Percentiles rank a stretch among this genome's conserved stretches.
Evolutionary conservation across 2,888 invertebrate genomes (phyloP).

Genomic region (Gastrophysa polygoni): DNA sequence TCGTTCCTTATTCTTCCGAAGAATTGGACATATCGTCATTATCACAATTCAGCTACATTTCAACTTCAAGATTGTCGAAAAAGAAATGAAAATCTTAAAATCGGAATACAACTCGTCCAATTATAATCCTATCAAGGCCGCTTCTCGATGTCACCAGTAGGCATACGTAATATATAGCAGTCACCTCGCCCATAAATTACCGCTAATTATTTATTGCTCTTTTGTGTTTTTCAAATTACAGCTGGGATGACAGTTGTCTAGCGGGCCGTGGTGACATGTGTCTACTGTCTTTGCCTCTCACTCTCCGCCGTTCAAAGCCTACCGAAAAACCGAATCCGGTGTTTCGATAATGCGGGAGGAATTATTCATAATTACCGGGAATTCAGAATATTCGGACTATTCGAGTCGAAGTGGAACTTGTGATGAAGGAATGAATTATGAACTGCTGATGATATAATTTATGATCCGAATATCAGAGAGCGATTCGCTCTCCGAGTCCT

Average conservation of each 20-base stretch:
- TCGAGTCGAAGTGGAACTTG: no score
- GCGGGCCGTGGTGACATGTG: slow-evolving; percentile 41
- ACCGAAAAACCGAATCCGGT: slow-evolving; percentile 25
- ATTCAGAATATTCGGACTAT: neutral
- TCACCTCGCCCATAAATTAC: slow-evolving; percentile 39
- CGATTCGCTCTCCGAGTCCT: no score
- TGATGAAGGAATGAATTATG: no score
- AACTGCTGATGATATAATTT: no score
- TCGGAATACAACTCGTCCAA: slow-evolving; percentile 21
- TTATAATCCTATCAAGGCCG: slow-evolving; percentile 32
- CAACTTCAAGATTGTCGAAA: no score
- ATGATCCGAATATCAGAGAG: no score
- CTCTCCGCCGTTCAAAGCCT: neutral
- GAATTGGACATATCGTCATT: no score
- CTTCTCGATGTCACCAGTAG: slow-evolving; percentile 36
- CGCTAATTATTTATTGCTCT: slow-evolving; percentile 47
- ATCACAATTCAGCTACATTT: no score
- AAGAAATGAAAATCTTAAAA: neutral
- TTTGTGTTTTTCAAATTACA: slow-evolving; percentile 42
- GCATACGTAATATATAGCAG: slow-evolving; percentile 32
- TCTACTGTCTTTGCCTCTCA: slow-evolving; percentile 27
- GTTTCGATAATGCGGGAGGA: slow-evolving; percentile 15
- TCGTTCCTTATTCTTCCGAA: no score
- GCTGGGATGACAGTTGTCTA: slow-evolving; percentile 40
- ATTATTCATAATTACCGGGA: slow-evolving; percentile 13